phyloP scores from a whole-genome alignment of 2,888 invertebrate species.

The Melanostoma scalare region DNA sequence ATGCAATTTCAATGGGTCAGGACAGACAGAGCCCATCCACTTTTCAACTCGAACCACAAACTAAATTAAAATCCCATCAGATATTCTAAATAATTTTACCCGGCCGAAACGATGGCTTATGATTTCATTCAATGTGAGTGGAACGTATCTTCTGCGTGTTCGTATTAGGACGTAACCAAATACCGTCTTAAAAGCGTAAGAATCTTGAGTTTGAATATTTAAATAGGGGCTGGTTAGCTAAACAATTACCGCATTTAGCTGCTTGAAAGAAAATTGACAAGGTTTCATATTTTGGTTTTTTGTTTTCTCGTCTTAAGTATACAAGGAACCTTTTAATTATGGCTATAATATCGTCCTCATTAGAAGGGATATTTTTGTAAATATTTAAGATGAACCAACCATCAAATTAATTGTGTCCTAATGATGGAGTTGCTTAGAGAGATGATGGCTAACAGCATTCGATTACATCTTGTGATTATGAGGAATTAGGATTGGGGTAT shows the following conservation, averaged over 20 bases:
- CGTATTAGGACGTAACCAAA: no score
- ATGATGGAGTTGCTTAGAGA: slow-evolving; percentile 32
- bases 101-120: slow-evolving; percentile 54
- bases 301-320: no score
- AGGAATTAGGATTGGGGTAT: no score
- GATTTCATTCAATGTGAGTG: slow-evolving; percentile 49
- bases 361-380: neutral
- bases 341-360: no score
- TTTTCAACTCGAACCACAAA: slow-evolving; percentile 29
- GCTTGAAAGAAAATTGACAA: no score
- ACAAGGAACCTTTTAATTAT: no score
- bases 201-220: no score
- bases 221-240: no score
- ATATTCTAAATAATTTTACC: slow-evolving; percentile 68
- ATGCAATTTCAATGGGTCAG: slow-evolving; percentile 16
- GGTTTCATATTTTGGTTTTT: no score
- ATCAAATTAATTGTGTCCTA: slow-evolving; percentile 57
- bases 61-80: slow-evolving; percentile 73
- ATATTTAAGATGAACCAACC: slow-evolving; percentile 48
- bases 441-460: slow-evolving; percentile 32
- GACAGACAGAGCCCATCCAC: neutral
- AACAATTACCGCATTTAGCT: no score
- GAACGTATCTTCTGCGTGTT: neutral
- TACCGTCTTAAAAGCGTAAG: no score
- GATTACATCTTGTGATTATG: neutral